Percentiles rank a stretch among this genome's conserved stretches.
phyloP scores from a whole-genome alignment of 2,888 invertebrate genomes.

The Herminia tarsipennalis region DNA sequence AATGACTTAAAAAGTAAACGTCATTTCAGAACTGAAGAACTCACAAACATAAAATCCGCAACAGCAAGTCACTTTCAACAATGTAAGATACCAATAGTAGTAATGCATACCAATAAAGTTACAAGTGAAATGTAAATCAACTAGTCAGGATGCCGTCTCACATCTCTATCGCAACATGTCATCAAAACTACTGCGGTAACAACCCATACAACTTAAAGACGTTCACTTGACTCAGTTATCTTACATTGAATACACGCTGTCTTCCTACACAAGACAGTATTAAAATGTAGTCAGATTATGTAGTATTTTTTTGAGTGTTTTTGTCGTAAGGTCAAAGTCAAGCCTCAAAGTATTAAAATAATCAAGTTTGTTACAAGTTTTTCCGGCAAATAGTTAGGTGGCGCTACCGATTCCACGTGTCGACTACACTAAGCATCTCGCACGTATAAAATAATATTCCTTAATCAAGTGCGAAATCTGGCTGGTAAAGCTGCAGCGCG shows the following conservation, averaged over 20 bases:
- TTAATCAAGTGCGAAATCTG: slow-evolving; percentile 52
- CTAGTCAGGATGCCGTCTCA: not conserved
- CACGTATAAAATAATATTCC: slow-evolving; percentile 39
- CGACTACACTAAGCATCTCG: slow-evolving; percentile 7
- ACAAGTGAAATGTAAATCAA: slow-evolving; percentile 1
- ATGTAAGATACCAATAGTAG: slow-evolving; percentile 1
- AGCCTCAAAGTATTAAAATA: slow-evolving; percentile 6
- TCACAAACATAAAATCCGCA: not conserved
- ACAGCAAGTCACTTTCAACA: not conserved
- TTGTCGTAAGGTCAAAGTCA: no score
- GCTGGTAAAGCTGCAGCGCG: slow-evolving; percentile 56
- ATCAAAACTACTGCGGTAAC: slow-evolving; percentile 15
- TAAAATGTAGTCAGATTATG: not conserved
- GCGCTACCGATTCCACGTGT: slow-evolving; percentile 9
- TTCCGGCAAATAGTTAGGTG: slow-evolving; percentile 10
- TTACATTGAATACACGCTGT: not conserved
- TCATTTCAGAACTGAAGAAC: not conserved
- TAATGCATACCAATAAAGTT: not conserved
- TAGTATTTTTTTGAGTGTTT: not conserved
- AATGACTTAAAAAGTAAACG: not conserved
- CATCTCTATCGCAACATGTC: slow-evolving; percentile 22
- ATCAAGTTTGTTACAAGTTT: slow-evolving; percentile 15
- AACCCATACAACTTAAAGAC: slow-evolving; percentile 1
- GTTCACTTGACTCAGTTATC: slow-evolving; percentile 9
- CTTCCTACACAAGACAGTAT: no score